These are phyloP conservation scores for Setophaga petechia DNA, from an alignment of 2,113 vertebrate genomes.

Conservation along the genomic window DNA sequence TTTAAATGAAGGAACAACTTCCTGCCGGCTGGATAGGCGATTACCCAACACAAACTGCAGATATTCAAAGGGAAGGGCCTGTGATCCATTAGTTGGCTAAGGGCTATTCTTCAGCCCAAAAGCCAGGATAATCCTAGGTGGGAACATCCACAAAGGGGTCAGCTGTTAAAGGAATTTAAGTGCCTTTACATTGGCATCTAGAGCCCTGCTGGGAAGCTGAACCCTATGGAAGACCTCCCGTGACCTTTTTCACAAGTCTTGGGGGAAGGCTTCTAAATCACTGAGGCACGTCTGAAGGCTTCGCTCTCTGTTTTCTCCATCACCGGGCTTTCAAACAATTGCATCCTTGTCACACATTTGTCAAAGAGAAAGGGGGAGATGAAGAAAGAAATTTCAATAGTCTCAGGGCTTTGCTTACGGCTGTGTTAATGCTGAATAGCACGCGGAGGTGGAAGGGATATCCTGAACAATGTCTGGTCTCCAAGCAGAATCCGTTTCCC, in stretches of 20 bases:
- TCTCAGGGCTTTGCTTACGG: constrained; percentile 48
- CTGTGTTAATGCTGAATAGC: constrained; percentile 50
- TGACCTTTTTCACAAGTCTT: constrained; percentile 53
- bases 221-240: constrained; percentile 24
- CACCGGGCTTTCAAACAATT: constrained; percentile 41
- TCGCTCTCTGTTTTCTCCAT: background rate
- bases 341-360: constrained; percentile 56
- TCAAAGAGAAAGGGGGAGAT: constrained; percentile 49
- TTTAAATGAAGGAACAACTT: constrained; percentile 34
- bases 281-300: constrained; percentile 38
- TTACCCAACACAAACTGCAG: background rate
- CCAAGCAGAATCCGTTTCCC: constrained; percentile 69
- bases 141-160: constrained; percentile 27
- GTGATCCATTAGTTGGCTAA: background rate
- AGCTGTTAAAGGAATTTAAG: constrained; percentile 47
- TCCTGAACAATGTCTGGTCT: constrained; percentile 71
- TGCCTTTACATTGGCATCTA: constrained; percentile 20
- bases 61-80: background rate
- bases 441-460: constrained; percentile 57
- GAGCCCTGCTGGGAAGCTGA: constrained; percentile 44
- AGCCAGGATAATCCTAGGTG: constrained; percentile 52
- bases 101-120: background rate
- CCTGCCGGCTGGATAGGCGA: constrained; percentile 6
- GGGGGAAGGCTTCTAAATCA: constrained; percentile 46
- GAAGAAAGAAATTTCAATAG: constrained; percentile 60